Evolutionary conservation across 2,888 invertebrate genomes (phyloP), one percentile per base, ranked within the genome.

Genomic region (Nymphalis c-album): DNA sequence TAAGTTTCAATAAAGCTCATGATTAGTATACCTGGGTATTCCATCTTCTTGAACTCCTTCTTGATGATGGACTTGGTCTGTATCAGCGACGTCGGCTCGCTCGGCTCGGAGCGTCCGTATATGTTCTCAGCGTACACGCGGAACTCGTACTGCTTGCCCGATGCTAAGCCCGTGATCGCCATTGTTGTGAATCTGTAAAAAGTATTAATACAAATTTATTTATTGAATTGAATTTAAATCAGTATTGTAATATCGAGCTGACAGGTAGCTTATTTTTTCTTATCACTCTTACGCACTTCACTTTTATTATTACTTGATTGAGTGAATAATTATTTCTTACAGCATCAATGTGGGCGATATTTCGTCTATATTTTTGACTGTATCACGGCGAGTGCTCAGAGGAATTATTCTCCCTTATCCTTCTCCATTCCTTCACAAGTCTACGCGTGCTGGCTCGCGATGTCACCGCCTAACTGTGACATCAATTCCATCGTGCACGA

Each of bases 121-220:
- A 99, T 97, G 87, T 99, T 99, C 91, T 99, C 99, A 1, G 99
- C 99, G 84, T 96, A 97, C 8, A 99, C 95, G 72, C 99, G 94
- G 94, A 99, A 99, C 86, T 99, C 98, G 89, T 99, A 99, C 85
- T 98, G 97, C 78, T 98, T 98, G 76, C 97, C 97, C 0, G 98
- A 95, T 60, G 96, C 96, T 45, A 99, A 89, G n/a, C 96, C 96
- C 4, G 95, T 95, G n/a, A 98, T 95, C 50, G 98, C 98, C 94
- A 98, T 97, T 69, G 97, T 95, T 40, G 96, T 97, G 85, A 98
- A 96, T 78, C 97, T 95, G 77, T 8, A 58, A 31, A 22, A 45
- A 18, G 31, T 22, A 5, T 8, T 6, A 48, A 48, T 18, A 17
- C 0, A 48, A 48, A 17, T 47, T 7, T 13, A 47, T n/a, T n/a